Evolutionary conservation across 2,888 invertebrate species (phyloP), one percentile per base, ranked within the genome.

Genomic region (Nemapogon koenigi): DNA sequence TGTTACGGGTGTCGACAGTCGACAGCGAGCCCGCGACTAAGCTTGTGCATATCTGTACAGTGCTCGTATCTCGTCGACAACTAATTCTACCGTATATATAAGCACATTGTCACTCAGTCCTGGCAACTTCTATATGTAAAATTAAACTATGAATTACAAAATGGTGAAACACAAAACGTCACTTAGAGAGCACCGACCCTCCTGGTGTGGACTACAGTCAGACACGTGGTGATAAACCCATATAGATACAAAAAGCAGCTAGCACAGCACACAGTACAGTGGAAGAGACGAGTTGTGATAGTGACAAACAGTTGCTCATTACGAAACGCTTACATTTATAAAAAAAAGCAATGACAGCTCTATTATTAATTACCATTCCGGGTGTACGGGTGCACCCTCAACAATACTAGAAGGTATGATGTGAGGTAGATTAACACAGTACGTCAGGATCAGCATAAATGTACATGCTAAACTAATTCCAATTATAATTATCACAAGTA

Each of bases 161-260:
- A 8, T 10, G 18, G 33, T 33, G 33, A 33, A 33, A 33, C 33
- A 32, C 16, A 19, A 4, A 15, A 16, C 15, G 33, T 19, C 19
- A 19, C 19, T 14, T 8, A n/a, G 16, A 13, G 16, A 10, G 33
- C 10, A n/a, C 33, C 19, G 7, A 18, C 19, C 31, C 53, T 65
- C 63, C 73, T 75, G 72, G 72, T 68, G 46, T 60, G 57, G 59
- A 62, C 68, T 71, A 73, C 65, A 59, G 51, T 63, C 59, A 65
- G 63, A 63, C 30, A 69, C 63, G 67, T 67, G 68, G 76, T 76
- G 76, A 72, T 69, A 67, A 15, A 71, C 66, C 71, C 69, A 71
- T 72, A n/a, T n/a, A 75, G 70, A 71, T 70, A 76, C 78, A 73
- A 78, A 73, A 78, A 78, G 78, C 78, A 78, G 78, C 78, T 76